phyloP scores from a whole-genome alignment of 1,140 invertebrate species.

The Camponotus vicinus region DNA sequence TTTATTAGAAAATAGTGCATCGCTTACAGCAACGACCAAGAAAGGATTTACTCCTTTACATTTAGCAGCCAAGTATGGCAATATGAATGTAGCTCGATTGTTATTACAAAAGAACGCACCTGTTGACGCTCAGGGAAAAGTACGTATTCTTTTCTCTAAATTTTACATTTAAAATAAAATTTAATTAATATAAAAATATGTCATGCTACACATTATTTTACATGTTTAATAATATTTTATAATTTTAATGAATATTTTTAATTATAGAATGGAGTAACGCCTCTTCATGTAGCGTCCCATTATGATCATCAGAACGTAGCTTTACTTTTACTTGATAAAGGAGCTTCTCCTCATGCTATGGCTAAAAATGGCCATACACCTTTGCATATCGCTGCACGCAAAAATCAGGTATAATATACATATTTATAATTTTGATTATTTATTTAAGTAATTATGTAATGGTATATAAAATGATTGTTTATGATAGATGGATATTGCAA shows the following conservation, averaged over 20 bases:
- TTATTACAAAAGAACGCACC: slow-evolving; percentile 95
- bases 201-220: not conserved
- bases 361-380: slow-evolving; percentile 99
- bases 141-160: slow-evolving; percentile 70
- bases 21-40: slow-evolving; percentile 95
- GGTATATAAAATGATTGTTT: not conserved
- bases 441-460: not conserved
- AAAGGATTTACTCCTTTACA: slow-evolving; percentile 99
- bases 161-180: not conserved
- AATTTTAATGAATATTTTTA: slow-evolving; percentile 8
- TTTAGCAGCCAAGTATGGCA: slow-evolving; percentile 98
- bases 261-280: slow-evolving; percentile 96
- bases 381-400: slow-evolving; percentile 98
- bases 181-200: not conserved
- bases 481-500: slow-evolving; percentile 94
- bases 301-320: slow-evolving; percentile 98
- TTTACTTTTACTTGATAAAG: slow-evolving; percentile 95
- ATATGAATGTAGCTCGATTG: slow-evolving; percentile 95
- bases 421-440: not conserved
- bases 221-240: not conserved
- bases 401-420: slow-evolving; percentile 93
- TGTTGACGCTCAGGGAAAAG: slow-evolving; percentile 97
- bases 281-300: slow-evolving; percentile 98
- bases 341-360: slow-evolving; percentile 97
- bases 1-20: slow-evolving; percentile 97